These are phyloP conservation scores for Diadema setosum DNA, from an alignment of 35 echinoderm and acorn worm species.

Conservation along the genomic window DNA sequence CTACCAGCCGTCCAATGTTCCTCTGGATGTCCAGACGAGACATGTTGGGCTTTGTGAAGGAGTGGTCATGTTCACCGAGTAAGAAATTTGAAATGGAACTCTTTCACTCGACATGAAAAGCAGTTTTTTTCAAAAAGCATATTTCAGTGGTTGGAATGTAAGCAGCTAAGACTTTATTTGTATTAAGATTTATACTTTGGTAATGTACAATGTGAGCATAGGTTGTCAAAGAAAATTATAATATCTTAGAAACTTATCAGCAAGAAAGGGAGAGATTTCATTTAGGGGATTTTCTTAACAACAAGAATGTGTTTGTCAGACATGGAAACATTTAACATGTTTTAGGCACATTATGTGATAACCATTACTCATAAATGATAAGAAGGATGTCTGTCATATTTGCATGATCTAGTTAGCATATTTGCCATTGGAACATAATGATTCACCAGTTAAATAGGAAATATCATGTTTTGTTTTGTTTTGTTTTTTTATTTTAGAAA, in stretches of 20 bases:
- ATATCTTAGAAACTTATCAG: too few relatives aligned
- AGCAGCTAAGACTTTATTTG: not conserved
- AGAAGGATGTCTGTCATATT: not conserved
- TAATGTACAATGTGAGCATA: too few relatives aligned
- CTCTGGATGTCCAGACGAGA: conserved; percentile 73
- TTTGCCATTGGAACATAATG: not conserved
- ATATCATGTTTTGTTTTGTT: not conserved
- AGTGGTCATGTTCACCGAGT: conserved; percentile 92
- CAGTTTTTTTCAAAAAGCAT: not conserved
- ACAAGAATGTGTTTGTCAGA: not conserved
- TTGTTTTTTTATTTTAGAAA: conserved; percentile 37
- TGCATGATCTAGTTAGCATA: not conserved
- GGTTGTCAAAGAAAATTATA: too few relatives aligned
- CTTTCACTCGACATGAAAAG: not conserved
- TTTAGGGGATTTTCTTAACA: too few relatives aligned
- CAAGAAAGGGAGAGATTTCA: too few relatives aligned
- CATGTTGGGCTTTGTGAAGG: conserved; percentile 77
- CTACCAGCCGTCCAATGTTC: conserved; percentile 67
- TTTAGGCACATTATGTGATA: not conserved
- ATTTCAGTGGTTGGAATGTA: not conserved
- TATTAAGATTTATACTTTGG: not conserved
- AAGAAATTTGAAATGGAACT: not conserved
- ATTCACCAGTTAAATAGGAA: not conserved
- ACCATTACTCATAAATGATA: not conserved
- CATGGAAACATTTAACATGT: too few relatives aligned